Base-by-base conservation (phyloP, 2,113 vertebrate species). In the Amazona guildingii region DNA sequence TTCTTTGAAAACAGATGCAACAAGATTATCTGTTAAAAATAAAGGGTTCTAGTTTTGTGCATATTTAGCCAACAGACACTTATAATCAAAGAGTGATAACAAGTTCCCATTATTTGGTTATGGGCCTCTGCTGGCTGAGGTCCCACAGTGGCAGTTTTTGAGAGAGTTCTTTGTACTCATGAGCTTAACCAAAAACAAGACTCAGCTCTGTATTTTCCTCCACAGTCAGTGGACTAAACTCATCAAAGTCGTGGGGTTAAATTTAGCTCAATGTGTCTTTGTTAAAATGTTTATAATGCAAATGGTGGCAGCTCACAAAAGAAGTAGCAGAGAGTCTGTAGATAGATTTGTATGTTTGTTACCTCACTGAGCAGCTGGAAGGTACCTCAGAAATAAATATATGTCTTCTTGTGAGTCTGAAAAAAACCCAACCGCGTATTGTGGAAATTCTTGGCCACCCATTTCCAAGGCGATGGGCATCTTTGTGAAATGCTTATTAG, bases 251-350 rank as follows among this genome's bases (percentile, higher is more conserved):
- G 0, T 43, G 55, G 85, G 76, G 51, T 90, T 92, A 94, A 94
- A 95, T 93, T 95, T 94, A 96, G 88, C 76, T 96, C 85, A 92
- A 84, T 86, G 88, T 55, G 39, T 86, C 90, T 96, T 94, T 95
- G 88, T 94, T 94, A 54, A 88, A 86, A 74, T 59, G 33, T 72
- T 83, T 83, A 43, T 43, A 83, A 86, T 21, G 55, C 72, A 90
- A 83, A 74, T n/a, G 35, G 64, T 68, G 73, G 27, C 55, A 88
- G 31, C 77, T 88, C 61, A 64, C 43, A 66, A 77, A 92, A 82
- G 59, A 59, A 61, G 43, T 39, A 63, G 72, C 37, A 72, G 52
- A 25, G 63, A 66, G 11, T 25, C 48, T 92, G 54, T 70, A 61
- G 49, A 83, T 51, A 21, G 72, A 49, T 86, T 83, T 90, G 20